Conservation (phyloP, 1,140 invertebrate genomes). For the Bombus consobrinus region DNA sequence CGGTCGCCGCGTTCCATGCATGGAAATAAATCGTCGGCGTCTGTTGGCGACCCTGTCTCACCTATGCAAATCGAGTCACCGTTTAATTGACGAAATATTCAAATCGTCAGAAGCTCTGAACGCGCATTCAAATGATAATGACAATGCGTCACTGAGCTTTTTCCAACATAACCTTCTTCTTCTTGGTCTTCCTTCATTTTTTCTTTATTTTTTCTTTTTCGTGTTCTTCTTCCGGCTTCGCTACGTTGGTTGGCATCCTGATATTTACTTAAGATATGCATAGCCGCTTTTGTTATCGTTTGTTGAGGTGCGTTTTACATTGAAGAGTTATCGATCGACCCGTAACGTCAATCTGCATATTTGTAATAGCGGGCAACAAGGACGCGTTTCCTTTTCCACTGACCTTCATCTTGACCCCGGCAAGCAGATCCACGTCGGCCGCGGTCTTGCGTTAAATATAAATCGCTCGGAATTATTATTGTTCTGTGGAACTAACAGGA, state of each 20-base stretch:
- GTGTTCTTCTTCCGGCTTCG: neutral
- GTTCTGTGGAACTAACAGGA: neutral
- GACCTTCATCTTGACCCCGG: slow-evolving; percentile 62
- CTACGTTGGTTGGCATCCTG: neutral
- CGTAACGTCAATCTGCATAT: slow-evolving; percentile 49
- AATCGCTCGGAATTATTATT: slow-evolving; percentile 18
- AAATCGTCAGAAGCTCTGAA: slow-evolving; percentile 62
- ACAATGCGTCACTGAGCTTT: neutral
- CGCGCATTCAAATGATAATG: slow-evolving; percentile 65
- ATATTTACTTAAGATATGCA: slow-evolving; percentile 46
- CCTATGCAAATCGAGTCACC: slow-evolving; percentile 75
- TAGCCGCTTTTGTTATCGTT: neutral
- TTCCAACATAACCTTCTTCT: neutral
- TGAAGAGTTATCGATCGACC: slow-evolving; percentile 59
- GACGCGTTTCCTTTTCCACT: slow-evolving; percentile 47
- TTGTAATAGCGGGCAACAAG: slow-evolving; percentile 41
- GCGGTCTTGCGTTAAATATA: slow-evolving; percentile 33
- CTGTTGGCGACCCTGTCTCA: slow-evolving; percentile 74
- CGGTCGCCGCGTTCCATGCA: neutral
- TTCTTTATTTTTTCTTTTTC: no score
- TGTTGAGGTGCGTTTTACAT: neutral
- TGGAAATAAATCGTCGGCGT: slow-evolving; percentile 51
- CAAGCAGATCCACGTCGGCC: neutral
- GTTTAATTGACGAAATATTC: slow-evolving; percentile 80
- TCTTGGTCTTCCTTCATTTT: neutral